A percentile compares a stretch with the other conserved stretches of the same genome.
Evolutionary conservation across 92 coral and sea anemone genomes (phyloP).

Genomic region (Desmophyllum pertusum): DNA sequence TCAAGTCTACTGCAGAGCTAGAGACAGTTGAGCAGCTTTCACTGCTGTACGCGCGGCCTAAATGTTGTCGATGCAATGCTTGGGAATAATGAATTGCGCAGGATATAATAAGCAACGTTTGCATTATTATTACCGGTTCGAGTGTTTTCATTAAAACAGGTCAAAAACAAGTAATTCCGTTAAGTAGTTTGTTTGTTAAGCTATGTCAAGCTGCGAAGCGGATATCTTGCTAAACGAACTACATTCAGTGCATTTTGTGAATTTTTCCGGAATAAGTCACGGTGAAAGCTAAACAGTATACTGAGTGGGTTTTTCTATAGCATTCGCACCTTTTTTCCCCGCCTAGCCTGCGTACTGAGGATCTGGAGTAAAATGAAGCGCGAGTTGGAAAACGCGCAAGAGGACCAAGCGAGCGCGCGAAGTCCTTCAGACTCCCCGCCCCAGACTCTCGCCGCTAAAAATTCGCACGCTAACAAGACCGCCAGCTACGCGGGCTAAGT

Average conservation of each 20-base stretch:
- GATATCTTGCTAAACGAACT: neutral
- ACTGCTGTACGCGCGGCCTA: neutral
- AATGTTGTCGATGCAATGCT: neutral
- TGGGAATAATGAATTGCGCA: too few species aligned
- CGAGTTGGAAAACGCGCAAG: too few species aligned
- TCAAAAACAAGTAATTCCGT: conserved; percentile 40
- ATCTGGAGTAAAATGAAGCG: too few species aligned
- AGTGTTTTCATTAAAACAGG: conserved; percentile 23
- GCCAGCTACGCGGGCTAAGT: too few species aligned
- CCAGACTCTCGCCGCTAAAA: too few species aligned
- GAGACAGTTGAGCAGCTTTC: neutral
- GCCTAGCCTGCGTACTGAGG: too few species aligned
- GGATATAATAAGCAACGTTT: neutral
- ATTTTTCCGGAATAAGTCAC: neutral
- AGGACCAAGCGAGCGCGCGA: too few species aligned
- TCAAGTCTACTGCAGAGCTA: neutral
- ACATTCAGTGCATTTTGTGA: neutral
- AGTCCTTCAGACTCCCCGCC: too few species aligned
- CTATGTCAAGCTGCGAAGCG: conserved; percentile 7
- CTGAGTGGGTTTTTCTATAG: neutral
- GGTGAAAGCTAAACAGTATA: neutral
- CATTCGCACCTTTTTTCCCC: neutral
- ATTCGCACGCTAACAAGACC: too few species aligned
- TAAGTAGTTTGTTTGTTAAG: neutral
- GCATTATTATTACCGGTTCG: conserved; percentile 32